A percentile compares a stretch with the other conserved stretches of the same genome.
Evolutionary conservation across 2,888 invertebrate genomes (phyloP).

Genomic region (Lasius fuliginosus): DNA sequence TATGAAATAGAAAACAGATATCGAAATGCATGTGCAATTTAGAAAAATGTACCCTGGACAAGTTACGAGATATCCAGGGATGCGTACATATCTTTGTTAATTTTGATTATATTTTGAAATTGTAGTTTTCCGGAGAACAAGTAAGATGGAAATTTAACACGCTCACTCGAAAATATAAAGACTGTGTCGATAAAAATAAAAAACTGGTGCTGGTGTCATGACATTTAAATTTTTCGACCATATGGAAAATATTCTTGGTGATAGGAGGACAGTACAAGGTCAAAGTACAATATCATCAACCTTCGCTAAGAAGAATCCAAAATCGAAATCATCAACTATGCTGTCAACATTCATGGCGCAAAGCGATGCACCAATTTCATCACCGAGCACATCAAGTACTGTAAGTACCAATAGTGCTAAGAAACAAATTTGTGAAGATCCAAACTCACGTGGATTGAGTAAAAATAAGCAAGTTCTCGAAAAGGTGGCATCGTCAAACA

Average conservation of each 20-base stretch:
- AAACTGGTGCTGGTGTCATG: slow-evolving; percentile 21
- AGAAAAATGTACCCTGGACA: background rate
- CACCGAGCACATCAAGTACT: slow-evolving; percentile 27
- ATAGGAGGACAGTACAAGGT: slow-evolving; percentile 16
- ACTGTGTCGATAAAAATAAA: slow-evolving; percentile 10
- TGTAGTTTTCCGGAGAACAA: slow-evolving; percentile 27
- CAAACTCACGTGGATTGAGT: background rate
- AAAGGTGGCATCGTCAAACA: background rate
- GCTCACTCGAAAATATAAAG: slow-evolving; percentile 27
- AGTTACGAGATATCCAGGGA: background rate
- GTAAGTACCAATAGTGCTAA: background rate
- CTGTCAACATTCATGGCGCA: background rate
- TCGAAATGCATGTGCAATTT: background rate
- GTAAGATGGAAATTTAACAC: slow-evolving; percentile 32
- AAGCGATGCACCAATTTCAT: background rate
- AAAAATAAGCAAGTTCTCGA: slow-evolving; percentile 25
- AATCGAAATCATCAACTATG: slow-evolving; percentile 16
- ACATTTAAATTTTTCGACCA: slow-evolving; percentile 30
- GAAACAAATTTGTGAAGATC: background rate
- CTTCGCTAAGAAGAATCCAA: slow-evolving; percentile 17
- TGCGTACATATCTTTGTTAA: background rate
- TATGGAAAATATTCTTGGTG: slow-evolving; percentile 34
- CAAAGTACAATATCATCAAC: slow-evolving; percentile 28
- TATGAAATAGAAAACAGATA: slow-evolving; percentile 8
- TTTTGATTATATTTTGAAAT: slow-evolving; percentile 22